These are phyloP conservation scores for Coleophora flavipennella DNA, from an alignment of 2,888 invertebrate species.

Conservation along the genomic window DNA sequence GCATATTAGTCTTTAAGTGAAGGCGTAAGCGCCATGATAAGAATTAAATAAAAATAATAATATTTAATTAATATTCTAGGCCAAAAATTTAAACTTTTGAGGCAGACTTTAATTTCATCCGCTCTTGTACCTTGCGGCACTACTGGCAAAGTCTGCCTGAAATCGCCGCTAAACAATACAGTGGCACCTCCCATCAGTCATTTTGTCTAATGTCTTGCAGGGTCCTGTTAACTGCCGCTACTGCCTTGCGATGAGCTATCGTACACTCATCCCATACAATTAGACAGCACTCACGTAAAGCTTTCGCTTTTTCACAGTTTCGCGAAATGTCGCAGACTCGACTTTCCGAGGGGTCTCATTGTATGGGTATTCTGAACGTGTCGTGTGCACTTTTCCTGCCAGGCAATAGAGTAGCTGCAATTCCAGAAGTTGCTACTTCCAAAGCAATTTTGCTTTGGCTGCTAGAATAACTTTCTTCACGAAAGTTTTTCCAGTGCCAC, in stretches of 20 bases:
- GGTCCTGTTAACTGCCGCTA: background rate
- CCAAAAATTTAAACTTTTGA: too few relatives aligned
- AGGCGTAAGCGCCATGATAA: too few relatives aligned
- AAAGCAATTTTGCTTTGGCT: background rate
- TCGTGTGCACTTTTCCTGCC: background rate
- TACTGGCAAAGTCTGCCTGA: constrained; percentile 12
- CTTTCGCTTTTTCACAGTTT: background rate
- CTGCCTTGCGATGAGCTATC: background rate
- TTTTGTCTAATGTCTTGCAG: background rate
- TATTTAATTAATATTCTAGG: too few relatives aligned
- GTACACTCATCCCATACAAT: background rate
- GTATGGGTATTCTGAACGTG: background rate
- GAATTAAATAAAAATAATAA: too few relatives aligned
- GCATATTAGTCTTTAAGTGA: too few relatives aligned
- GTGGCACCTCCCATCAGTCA: background rate
- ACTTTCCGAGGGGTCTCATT: background rate
- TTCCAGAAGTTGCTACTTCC: background rate
- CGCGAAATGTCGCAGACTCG: background rate
- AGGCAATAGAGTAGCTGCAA: constrained; percentile 1
- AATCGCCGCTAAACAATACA: constrained; percentile 5
- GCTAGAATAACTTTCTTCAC: background rate
- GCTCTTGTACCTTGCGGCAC: constrained; percentile 11
- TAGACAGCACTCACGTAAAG: background rate
- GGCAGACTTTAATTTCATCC: constrained; percentile 12
- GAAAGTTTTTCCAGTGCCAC: constrained; percentile 1